phyloP scores from a whole-genome alignment of 2,888 invertebrate genomes.

The Syrphus vitripennis region DNA sequence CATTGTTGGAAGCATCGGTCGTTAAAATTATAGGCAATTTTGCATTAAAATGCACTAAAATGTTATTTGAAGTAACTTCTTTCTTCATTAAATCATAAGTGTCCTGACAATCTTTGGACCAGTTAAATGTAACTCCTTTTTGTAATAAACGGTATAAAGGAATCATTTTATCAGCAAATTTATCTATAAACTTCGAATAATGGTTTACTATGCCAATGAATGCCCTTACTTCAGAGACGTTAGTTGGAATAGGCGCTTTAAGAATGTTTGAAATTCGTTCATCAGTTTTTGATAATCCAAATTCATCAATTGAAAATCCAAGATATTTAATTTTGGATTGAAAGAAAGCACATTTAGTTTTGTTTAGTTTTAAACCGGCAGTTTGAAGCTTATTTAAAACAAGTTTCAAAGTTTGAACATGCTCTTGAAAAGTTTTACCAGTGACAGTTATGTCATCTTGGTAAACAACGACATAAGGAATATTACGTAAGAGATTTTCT shows the following conservation, averaged over 20 bases:
- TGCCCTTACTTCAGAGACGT: neutral
- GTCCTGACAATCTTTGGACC: neutral
- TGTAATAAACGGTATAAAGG: neutral
- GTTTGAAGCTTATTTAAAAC: neutral
- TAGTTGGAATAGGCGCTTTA: neutral
- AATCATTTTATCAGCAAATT: neutral
- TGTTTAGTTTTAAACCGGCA: neutral
- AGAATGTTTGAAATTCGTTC: neutral
- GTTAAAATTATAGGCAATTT: slow-evolving; percentile 14
- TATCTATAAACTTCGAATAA: neutral
- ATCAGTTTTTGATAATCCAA: neutral
- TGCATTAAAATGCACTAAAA: slow-evolving; percentile 34
- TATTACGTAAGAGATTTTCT: slow-evolving; percentile 5
- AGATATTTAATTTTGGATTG: slow-evolving; percentile 6
- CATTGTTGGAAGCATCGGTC: slow-evolving; percentile 25
- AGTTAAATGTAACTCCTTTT: neutral
- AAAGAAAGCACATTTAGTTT: neutral
- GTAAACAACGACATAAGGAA: slow-evolving; percentile 19
- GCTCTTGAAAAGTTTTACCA: slow-evolving; percentile 16
- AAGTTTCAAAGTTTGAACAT: neutral
- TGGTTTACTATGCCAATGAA: neutral
- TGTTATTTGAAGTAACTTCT: neutral
- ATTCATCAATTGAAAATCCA: slow-evolving; percentile 3
- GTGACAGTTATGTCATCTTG: slow-evolving; percentile 24
- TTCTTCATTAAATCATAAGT: slow-evolving; percentile 13